Conservation (phyloP, 2,113 vertebrate species). For the Rhodinocichla rosea region DNA sequence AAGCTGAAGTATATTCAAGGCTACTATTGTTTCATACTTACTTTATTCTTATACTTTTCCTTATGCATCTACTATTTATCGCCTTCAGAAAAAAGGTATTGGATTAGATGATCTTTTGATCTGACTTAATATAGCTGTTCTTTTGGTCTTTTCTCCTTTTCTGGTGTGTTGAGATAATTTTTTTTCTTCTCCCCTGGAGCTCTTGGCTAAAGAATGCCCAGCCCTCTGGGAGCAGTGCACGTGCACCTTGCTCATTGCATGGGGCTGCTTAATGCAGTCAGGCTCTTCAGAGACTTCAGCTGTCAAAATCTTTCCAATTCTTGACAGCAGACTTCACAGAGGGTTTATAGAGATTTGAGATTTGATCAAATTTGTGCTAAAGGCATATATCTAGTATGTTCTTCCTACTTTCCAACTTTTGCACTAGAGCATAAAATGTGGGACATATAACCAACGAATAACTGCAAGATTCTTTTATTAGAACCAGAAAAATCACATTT, state of each 20-base stretch:
- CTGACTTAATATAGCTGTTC: background rate
- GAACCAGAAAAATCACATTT: background rate
- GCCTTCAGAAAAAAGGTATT: background rate
- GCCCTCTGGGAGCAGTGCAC: background rate
- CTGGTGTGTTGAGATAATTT: background rate
- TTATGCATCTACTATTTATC: background rate
- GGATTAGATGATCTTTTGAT: background rate
- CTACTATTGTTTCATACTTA: background rate
- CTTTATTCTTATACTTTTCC: background rate
- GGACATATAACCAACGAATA: background rate
- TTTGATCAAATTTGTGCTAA: conserved; percentile 33
- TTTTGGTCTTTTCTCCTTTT: background rate
- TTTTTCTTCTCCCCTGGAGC: background rate
- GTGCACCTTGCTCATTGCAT: background rate
- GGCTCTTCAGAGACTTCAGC: conserved; percentile 34
- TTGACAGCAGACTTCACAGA: conserved; percentile 18
- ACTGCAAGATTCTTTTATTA: background rate
- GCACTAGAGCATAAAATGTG: background rate
- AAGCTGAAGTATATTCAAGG: background rate
- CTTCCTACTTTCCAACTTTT: conserved; percentile 5
- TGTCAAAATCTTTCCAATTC: conserved; percentile 19
- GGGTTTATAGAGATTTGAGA: conserved; percentile 5
- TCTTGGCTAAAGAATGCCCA: background rate
- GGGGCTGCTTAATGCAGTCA: background rate
- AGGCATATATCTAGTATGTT: background rate